phyloP scores from a whole-genome alignment of 2,113 vertebrate genomes.

The Ictalurus punctatus region DNA sequence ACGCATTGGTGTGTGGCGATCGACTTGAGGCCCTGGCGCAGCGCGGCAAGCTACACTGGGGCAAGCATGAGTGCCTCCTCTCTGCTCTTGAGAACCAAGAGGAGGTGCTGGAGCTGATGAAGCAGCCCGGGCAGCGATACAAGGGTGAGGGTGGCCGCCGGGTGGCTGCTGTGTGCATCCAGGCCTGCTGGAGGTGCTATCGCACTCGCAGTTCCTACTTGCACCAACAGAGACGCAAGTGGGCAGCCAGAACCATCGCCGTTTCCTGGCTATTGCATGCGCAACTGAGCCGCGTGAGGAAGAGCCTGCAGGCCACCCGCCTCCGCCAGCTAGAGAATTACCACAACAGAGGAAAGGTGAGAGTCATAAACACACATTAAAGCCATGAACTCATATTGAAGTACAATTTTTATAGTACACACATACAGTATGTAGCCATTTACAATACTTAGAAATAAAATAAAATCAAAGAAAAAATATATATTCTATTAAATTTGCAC shows the following conservation, averaged over 20 bases:
- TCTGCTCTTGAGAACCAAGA: conserved; percentile 73
- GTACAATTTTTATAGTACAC: background rate
- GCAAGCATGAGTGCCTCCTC: conserved; percentile 60
- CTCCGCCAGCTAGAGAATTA: conserved; percentile 84
- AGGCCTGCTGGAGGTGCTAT: conserved; percentile 74
- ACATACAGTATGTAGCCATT: background rate
- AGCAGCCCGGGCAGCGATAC: conserved; percentile 75
- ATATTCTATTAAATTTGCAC: background rate
- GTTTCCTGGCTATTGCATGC: conserved; percentile 71
- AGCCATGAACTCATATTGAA: background rate
- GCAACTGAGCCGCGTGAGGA: conserved; percentile 67
- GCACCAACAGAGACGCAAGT: conserved; percentile 62
- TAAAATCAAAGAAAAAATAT: background rate
- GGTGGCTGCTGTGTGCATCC: conserved; percentile 73
- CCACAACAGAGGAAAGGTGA: conserved; percentile 79
- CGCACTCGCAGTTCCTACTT: conserved; percentile 65
- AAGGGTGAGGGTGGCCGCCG: conserved; percentile 70
- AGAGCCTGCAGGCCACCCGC: conserved; percentile 73
- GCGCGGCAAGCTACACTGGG: conserved; percentile 58
- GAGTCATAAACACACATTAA: too few relatives aligned
- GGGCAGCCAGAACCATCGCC: conserved; percentile 79
- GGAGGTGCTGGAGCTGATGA: conserved; percentile 64
- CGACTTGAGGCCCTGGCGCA: conserved; percentile 62
- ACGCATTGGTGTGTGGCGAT: conserved; percentile 69
- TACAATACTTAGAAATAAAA: background rate